A percentile compares a stretch with the other conserved stretches of the same genome.
phyloP scores from a whole-genome alignment of 2,113 vertebrate species.

The Andinoacara biseriatus region DNA sequence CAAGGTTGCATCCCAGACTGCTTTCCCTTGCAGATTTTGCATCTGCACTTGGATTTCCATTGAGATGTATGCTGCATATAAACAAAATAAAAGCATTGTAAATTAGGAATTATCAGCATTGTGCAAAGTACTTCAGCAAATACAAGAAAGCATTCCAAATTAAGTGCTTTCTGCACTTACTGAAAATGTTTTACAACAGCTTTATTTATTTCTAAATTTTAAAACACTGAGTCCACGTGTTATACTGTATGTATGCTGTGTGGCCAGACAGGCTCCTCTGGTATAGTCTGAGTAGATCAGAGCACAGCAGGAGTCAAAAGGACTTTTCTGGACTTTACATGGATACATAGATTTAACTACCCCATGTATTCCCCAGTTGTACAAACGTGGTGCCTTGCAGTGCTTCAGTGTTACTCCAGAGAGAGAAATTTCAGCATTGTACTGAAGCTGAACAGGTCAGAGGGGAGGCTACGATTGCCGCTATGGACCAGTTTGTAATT shows the following conservation, averaged over 20 bases:
- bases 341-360: neutral
- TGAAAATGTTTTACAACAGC: neutral
- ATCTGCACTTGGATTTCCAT: constrained; percentile 8
- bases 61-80: neutral
- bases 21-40: neutral
- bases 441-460: neutral
- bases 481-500: neutral
- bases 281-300: constrained; percentile 2
- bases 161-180: neutral
- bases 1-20: neutral
- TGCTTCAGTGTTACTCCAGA: neutral
- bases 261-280: neutral
- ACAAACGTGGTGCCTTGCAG: neutral
- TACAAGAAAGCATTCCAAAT: neutral
- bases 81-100: neutral
- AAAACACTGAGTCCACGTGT: neutral
- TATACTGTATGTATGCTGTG: neutral
- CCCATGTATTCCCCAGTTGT: neutral
- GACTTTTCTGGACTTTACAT: neutral
- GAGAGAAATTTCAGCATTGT: neutral
- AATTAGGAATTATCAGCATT: neutral
- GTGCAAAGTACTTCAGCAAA: neutral
- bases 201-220: neutral
- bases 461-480: neutral
- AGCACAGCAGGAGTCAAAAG: constrained; percentile 1